These are phyloP conservation scores for Andrena praecox DNA, from an alignment of 2,888 invertebrate species.

Conservation along the genomic window DNA sequence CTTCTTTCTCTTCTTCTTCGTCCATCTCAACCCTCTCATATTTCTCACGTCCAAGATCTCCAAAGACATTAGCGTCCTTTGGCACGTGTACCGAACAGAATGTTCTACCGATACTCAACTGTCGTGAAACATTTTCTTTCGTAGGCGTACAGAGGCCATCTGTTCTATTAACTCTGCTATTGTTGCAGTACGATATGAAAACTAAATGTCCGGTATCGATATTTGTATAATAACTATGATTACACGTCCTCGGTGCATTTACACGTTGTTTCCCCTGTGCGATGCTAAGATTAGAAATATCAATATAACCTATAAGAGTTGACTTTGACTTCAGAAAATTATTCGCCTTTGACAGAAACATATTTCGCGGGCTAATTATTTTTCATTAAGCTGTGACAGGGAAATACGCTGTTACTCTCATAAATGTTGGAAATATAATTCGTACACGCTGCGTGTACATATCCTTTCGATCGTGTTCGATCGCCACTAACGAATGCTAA, in stretches of 20 bases:
- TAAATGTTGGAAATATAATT: not conserved
- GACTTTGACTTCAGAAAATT: not conserved
- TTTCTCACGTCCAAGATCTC: constrained; percentile 25
- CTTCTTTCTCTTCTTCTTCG: constrained; percentile 74
- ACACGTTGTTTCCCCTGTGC: constrained; percentile 8
- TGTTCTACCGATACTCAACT: not conserved
- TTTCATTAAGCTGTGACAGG: not conserved
- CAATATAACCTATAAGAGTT: constrained; percentile 23
- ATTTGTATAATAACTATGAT: not conserved
- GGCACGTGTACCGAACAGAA: not conserved
- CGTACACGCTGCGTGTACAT: no score
- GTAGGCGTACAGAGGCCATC: not conserved
- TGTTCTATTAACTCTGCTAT: not conserved
- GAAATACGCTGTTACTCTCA: not conserved
- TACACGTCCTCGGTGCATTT: not conserved
- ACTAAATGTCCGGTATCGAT: not conserved
- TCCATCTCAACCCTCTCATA: constrained; percentile 74
- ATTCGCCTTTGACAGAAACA: constrained; percentile 3
- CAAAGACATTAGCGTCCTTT: constrained; percentile 25
- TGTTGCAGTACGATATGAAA: not conserved
- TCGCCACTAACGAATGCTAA: no score
- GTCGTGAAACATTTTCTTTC: not conserved
- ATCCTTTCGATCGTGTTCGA: no score
- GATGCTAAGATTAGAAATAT: not conserved
- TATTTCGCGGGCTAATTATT: not conserved